These are phyloP conservation scores for Varanus salvator DNA, from an alignment of 2,113 vertebrate species.

Conservation along the genomic window DNA sequence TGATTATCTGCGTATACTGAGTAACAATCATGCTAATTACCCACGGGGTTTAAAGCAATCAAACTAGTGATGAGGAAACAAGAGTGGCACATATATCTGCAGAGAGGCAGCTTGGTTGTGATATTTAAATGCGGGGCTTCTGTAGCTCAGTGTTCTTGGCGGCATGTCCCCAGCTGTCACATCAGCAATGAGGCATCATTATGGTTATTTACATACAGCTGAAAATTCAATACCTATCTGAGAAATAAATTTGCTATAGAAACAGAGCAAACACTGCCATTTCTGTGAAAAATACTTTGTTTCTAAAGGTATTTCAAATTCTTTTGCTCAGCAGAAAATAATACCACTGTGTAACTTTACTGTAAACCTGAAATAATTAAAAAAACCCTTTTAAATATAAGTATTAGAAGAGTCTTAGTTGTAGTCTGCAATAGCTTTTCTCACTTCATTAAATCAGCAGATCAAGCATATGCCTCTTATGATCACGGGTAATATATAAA, in stretches of 20 bases:
- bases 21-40: constrained; percentile 49
- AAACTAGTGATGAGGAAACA: constrained; percentile 22
- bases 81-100: constrained; percentile 8
- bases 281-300: constrained; percentile 11
- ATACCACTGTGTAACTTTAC: neutral
- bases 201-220: constrained; percentile 10
- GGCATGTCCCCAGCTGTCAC: constrained; percentile 22
- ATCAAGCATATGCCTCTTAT: neutral
- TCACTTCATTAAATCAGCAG: neutral
- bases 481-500: neutral
- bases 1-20: constrained; percentile 43
- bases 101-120: neutral
- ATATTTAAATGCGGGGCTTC: neutral
- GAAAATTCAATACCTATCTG: neutral
- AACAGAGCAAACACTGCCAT: neutral
- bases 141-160: constrained; percentile 14
- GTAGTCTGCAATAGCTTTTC: neutral
- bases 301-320: constrained; percentile 1
- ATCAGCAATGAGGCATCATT: constrained; percentile 26
- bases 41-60: constrained; percentile 13
- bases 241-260: constrained; percentile 4
- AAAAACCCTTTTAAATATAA: neutral
- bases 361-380: constrained; percentile 2
- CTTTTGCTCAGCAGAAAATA: neutral
- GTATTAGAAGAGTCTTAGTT: neutral